Evolutionary conservation across 2,113 vertebrate genomes (phyloP), one percentile per base, ranked within the genome.

Genomic region (Symphodus melops): DNA sequence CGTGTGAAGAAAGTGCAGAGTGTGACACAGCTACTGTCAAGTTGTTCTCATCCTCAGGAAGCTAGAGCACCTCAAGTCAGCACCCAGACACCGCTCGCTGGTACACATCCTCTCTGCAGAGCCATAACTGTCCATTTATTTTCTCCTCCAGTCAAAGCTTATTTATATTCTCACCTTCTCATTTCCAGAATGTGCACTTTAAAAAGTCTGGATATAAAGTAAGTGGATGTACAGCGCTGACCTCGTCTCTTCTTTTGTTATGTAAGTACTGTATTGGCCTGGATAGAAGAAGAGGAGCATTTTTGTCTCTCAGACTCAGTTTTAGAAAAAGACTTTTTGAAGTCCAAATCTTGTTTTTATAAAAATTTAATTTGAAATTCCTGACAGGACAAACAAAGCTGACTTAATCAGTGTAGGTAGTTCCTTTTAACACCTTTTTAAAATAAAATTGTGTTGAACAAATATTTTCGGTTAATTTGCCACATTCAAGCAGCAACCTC

Each of bases 21-120:
- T 78, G 70, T 78, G 65, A 77, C 66, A 72, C 48, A 63, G 60
- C 68, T 37, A 42, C 73, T 86, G 76, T 83, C 81, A 74, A 28
- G 57, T 36, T 72, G 36, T 65, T 80, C 52, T 60, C 68, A 70
- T 65, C 36, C 49, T 25, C 28, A 44, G 58, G 51, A 62, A 61
- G 25, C 20, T 21, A 21, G 39, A 59, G 37, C 42, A 59, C 54
- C 72, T 52, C 41, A 76, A 73, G 68, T 85, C 28, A 48, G 74
- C 64, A 70, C 39, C 52, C 16, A 63, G 36, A 57, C 46, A 44
- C 48, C 37, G 49, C 42, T 49, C 37, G 46, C 69, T 41, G 13
- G 36, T 64, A 41, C 25, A 68, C 52, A 28, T 68, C 57, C 33
- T 61, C 44, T 51, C 61, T 65, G 48, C 62, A 54, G 49, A 59